phyloP scores from a whole-genome alignment of 1,140 invertebrate species.

The Epicauta chinensis region DNA sequence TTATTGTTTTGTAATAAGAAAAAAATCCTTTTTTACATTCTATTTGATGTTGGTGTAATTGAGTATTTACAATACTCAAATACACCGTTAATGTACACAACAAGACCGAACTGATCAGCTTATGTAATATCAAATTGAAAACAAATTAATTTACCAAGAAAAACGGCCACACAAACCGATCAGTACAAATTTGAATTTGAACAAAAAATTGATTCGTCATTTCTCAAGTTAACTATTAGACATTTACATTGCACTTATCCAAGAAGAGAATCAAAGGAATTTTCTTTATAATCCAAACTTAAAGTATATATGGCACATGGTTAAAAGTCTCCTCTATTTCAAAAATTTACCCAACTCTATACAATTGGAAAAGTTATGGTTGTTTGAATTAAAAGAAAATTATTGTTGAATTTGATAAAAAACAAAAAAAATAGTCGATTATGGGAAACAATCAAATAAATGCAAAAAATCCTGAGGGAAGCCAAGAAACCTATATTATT shows the following conservation, averaged over 20 bases:
- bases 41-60: constrained; percentile 35
- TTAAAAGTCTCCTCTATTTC: constrained; percentile 8
- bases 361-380: too few relatives aligned
- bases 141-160: too few relatives aligned
- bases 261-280: constrained; percentile 19
- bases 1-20: too few relatives aligned
- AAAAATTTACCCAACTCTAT: too few relatives aligned
- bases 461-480: constrained; percentile 39
- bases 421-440: too few relatives aligned
- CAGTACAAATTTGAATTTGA: constrained; percentile 3
- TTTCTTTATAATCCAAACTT: constrained; percentile 4
- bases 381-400: constrained; percentile 8
- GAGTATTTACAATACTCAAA: constrained; percentile 31
- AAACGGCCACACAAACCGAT: background rate
- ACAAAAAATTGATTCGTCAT: constrained; percentile 3
- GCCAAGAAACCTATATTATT: constrained; percentile 37
- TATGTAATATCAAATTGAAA: too few relatives aligned
- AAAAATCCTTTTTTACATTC: constrained; percentile 4
- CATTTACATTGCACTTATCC: constrained; percentile 43
- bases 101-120: constrained; percentile 4
- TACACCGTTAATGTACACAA: background rate
- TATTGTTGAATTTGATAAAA: background rate
- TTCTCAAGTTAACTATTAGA: constrained; percentile 22
- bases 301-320: constrained; percentile 18
- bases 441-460: constrained; percentile 14